Evolutionary conservation across 2,888 invertebrate genomes (phyloP).

Genomic region (Chesias legatella): DNA sequence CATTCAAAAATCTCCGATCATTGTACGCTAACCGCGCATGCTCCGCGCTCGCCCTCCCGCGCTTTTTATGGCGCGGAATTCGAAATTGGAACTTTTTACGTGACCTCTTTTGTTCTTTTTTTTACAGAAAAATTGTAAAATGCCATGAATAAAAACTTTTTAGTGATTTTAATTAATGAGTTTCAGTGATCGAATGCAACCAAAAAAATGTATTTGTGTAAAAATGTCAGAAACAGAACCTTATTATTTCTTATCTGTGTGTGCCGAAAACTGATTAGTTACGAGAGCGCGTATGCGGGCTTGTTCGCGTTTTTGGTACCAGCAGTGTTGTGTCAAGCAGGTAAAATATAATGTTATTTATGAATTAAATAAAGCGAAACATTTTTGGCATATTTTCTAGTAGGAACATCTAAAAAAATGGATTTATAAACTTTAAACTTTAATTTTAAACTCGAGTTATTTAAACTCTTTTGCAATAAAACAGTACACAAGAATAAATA

Average conservation of each 20-base stretch:
- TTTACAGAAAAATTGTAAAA: not conserved
- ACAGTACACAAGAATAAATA: too few species aligned
- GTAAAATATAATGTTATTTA: slow-evolving; percentile 33
- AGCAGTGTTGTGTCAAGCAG: slow-evolving; percentile 54
- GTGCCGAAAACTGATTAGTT: slow-evolving; percentile 46
- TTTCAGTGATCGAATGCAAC: slow-evolving; percentile 34
- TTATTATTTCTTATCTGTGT: slow-evolving; percentile 39
- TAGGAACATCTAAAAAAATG: too few species aligned
- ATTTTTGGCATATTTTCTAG: too few species aligned
- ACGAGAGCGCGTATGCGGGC: slow-evolving; percentile 55
- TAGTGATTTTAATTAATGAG: not conserved
- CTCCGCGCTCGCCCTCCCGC: slow-evolving; percentile 59
- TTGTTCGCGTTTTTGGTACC: slow-evolving; percentile 57
- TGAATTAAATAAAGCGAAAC: too few species aligned
- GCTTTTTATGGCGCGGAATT: slow-evolving; percentile 51
- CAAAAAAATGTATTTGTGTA: slow-evolving; percentile 19
- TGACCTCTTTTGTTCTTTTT: not conserved
- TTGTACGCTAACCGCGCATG: slow-evolving; percentile 62
- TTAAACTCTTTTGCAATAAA: too few species aligned
- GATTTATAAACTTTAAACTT: too few species aligned
- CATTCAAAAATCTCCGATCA: slow-evolving; percentile 52
- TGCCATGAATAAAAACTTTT: not conserved
- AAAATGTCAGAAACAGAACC: slow-evolving; percentile 31
- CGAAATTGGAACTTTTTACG: slow-evolving; percentile 25
- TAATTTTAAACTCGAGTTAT: too few species aligned